These are phyloP conservation scores for Calycopis cecrops DNA, from an alignment of 1,140 invertebrate genomes.

Conservation along the genomic window DNA sequence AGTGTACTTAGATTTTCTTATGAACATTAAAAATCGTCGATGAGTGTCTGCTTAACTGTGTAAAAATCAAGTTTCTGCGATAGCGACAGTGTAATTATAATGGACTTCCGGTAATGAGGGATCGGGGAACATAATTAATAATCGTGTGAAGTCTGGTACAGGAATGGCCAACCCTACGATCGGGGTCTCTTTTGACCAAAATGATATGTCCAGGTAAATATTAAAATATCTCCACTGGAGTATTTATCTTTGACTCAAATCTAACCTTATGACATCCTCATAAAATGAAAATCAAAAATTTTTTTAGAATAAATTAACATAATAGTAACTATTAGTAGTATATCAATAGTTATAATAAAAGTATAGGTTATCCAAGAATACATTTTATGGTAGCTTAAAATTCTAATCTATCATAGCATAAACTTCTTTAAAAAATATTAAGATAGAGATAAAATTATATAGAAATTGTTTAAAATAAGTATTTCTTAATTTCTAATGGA, in stretches of 20 bases:
- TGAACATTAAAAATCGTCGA: background rate
- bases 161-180: conserved; percentile 74
- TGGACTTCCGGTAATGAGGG: conserved; percentile 56
- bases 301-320: too few species aligned
- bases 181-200: conserved; percentile 82
- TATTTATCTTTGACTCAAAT: background rate
- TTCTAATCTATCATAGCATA: too few species aligned
- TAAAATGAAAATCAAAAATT: too few species aligned
- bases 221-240: background rate
- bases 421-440: too few species aligned
- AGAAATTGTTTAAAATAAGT: too few species aligned
- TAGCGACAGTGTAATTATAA: conserved; percentile 31
- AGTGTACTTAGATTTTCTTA: conserved; percentile 30
- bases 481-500: too few species aligned
- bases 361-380: too few species aligned
- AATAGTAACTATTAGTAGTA: too few species aligned
- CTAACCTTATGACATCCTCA: background rate
- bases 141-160: conserved; percentile 16
- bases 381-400: too few species aligned
- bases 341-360: too few species aligned
- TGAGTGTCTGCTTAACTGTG: conserved; percentile 10
- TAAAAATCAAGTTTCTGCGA: conserved; percentile 25
- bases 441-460: too few species aligned
- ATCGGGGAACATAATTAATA: conserved; percentile 39
- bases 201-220: conserved; percentile 80